Percentiles rank a stretch among this genome's conserved stretches.
Evolutionary conservation across 2,888 invertebrate genomes (phyloP).

Genomic region (Euplexia lucipara): DNA sequence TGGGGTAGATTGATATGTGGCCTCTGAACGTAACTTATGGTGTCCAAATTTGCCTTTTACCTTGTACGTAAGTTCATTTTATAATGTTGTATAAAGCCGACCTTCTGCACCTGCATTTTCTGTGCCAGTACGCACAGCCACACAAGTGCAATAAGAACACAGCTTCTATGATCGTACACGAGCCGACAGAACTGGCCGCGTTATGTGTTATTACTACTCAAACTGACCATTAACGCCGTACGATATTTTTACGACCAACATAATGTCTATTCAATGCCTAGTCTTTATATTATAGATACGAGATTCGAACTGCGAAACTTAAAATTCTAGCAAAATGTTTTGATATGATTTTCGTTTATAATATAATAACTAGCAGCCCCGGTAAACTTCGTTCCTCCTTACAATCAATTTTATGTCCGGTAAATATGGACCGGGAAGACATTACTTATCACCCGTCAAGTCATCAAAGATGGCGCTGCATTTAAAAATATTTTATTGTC

Average conservation of each 20-base stretch:
- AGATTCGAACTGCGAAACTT: conserved; percentile 26
- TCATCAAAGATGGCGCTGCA: too few relatives aligned
- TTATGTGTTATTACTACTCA: conserved; percentile 56
- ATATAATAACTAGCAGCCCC: too few relatives aligned
- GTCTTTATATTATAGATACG: conserved; percentile 45
- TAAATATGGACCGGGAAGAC: too few relatives aligned
- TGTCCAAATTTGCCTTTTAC: too few relatives aligned
- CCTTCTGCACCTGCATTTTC: conserved; percentile 13
- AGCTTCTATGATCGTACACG: conserved; percentile 40
- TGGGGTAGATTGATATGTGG: too few relatives aligned
- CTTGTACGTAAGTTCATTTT: background rate
- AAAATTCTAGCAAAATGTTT: conserved; percentile 25
- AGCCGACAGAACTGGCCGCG: conserved; percentile 50
- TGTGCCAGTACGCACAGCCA: conserved; percentile 40
- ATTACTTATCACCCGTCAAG: too few relatives aligned
- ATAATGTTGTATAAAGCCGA: background rate
- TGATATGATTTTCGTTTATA: conserved; percentile 2
- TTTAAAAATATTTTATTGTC: too few relatives aligned
- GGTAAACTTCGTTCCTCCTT: too few relatives aligned
- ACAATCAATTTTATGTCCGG: too few relatives aligned
- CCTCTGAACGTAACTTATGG: too few relatives aligned
- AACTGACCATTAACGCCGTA: conserved; percentile 60
- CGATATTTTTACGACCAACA: conserved; percentile 58
- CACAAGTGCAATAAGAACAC: conserved; percentile 54
- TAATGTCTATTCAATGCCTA: conserved; percentile 45